Evolutionary conservation across 1,140 invertebrate species (phyloP).

Genomic region (Aphelenchoides fujianensis): DNA sequence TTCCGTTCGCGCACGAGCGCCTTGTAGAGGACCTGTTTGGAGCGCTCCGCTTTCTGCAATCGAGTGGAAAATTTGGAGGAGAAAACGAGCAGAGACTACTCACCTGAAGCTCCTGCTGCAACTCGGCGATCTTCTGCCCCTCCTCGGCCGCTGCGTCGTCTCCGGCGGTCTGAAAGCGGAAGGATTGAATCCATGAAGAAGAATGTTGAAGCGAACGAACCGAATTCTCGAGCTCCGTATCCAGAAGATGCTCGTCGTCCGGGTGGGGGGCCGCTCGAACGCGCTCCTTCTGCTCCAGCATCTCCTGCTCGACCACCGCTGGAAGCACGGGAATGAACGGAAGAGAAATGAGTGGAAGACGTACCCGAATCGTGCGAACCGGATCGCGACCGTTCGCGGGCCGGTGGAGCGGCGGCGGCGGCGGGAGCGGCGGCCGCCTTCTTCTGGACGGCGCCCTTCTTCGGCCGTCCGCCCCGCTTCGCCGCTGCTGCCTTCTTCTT

Average conservation of each 20-base stretch:
- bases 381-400: background rate
- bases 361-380: background rate
- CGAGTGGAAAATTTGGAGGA: background rate
- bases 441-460: conserved; percentile 6
- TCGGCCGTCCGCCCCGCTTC: too few relatives aligned
- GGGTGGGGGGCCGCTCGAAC: background rate
- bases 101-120: conserved; percentile 16
- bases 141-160: background rate
- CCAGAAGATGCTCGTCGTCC: background rate
- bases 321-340: background rate
- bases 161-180: too few relatives aligned
- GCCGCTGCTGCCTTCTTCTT: background rate
- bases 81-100: background rate
- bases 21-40: conserved; percentile 18
- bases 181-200: too few relatives aligned
- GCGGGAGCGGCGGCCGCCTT: background rate
- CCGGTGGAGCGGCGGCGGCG: background rate
- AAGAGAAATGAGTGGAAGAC: background rate
- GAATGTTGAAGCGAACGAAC: too few relatives aligned
- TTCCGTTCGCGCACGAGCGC: conserved; percentile 15
- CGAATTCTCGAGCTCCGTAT: background rate
- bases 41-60: conserved; percentile 16
- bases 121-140: conserved; percentile 11
- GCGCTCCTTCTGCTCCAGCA: background rate
- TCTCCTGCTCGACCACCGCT: background rate